Percentiles rank a stretch among this genome's conserved stretches.
These are phyloP conservation scores for Leptinotarsa peninsularis DNA, from an alignment of 2,888 invertebrate genomes.

Conservation along the genomic window DNA sequence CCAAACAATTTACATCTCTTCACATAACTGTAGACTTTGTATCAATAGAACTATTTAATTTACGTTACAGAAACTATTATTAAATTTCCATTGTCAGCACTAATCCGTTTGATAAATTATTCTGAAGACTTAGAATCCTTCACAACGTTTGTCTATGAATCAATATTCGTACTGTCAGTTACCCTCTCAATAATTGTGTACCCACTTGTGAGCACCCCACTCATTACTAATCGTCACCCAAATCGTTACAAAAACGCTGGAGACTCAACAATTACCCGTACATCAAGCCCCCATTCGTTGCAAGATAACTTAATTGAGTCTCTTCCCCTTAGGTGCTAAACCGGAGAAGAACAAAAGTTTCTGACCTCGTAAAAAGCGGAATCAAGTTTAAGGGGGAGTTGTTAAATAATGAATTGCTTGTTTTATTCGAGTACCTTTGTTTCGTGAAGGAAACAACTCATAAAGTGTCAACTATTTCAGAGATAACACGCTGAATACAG, in stretches of 20 bases:
- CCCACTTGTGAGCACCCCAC: neutral
- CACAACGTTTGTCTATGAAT: too few species aligned
- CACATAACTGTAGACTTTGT: too few species aligned
- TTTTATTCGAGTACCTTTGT: slow-evolving; percentile 16
- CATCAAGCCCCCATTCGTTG: neutral
- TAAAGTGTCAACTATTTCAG: slow-evolving; percentile 29
- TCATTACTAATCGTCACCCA: neutral
- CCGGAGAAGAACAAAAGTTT: slow-evolving; percentile 19
- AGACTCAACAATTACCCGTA: neutral
- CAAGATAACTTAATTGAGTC: slow-evolving; percentile 15
- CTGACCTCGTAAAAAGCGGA: slow-evolving; percentile 28
- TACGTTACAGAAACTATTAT: too few species aligned
- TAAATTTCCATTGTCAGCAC: too few species aligned
- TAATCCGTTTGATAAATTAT: too few species aligned
- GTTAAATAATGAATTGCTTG: slow-evolving; percentile 20
- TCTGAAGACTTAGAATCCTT: too few species aligned
- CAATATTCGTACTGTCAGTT: too few species aligned
- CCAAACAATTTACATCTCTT: too few species aligned
- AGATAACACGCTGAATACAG: slow-evolving; percentile 16
- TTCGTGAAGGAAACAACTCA: slow-evolving; percentile 16
- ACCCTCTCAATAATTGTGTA: too few species aligned
- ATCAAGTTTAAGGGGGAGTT: slow-evolving; percentile 26
- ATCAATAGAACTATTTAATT: too few species aligned
- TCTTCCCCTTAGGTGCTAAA: slow-evolving; percentile 10
- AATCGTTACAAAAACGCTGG: neutral